A percentile compares a stretch with the other conserved stretches of the same genome.
phyloP scores from a whole-genome alignment of 1,140 invertebrate genomes.

The Pseudomyrmex concolor region DNA sequence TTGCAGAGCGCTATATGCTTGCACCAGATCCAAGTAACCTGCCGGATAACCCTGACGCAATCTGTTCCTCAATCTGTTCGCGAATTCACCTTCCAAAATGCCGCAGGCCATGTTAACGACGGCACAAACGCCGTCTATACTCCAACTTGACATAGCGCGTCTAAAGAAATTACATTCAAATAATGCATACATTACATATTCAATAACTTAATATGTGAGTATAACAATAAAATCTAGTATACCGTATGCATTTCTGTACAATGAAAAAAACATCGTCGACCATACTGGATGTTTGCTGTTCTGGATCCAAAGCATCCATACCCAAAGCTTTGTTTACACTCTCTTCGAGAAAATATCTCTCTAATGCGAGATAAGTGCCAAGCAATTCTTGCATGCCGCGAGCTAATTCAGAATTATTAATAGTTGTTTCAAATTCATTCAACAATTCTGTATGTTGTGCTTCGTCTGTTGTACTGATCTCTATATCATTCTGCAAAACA shows the following conservation, averaged over 20 bases:
- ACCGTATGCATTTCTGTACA: slow-evolving; percentile 97
- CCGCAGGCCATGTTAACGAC: slow-evolving; percentile 97
- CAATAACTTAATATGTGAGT: no score
- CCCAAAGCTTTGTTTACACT: slow-evolving; percentile 97
- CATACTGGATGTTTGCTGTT: slow-evolving; percentile 94
- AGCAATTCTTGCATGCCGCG: slow-evolving; percentile 95
- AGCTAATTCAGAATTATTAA: slow-evolving; percentile 92
- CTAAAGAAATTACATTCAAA: slow-evolving; percentile 81
- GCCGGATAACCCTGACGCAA: slow-evolving; percentile 94
- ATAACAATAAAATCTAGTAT: slow-evolving; percentile 46
- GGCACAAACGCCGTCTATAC: slow-evolving; percentile 97
- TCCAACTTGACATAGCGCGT: slow-evolving; percentile 94
- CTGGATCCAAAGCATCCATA: slow-evolving; percentile 91
- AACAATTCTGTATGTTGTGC: slow-evolving; percentile 85
- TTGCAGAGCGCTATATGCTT: slow-evolving; percentile 92
- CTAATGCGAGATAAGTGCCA: slow-evolving; percentile 95
- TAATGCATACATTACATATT: no score
- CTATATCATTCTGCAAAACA: slow-evolving; percentile 88
- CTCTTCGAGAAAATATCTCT: slow-evolving; percentile 98
- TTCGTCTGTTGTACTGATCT: slow-evolving; percentile 87
- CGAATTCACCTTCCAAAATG: slow-evolving; percentile 95
- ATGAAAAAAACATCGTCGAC: slow-evolving; percentile 99
- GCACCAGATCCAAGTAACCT: slow-evolving; percentile 93
- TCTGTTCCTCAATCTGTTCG: slow-evolving; percentile 90
- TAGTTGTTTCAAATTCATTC: slow-evolving; percentile 88